Conservation (phyloP, 2,797 vertebrate genomes). For the Coracias cyanogaster region DNA sequence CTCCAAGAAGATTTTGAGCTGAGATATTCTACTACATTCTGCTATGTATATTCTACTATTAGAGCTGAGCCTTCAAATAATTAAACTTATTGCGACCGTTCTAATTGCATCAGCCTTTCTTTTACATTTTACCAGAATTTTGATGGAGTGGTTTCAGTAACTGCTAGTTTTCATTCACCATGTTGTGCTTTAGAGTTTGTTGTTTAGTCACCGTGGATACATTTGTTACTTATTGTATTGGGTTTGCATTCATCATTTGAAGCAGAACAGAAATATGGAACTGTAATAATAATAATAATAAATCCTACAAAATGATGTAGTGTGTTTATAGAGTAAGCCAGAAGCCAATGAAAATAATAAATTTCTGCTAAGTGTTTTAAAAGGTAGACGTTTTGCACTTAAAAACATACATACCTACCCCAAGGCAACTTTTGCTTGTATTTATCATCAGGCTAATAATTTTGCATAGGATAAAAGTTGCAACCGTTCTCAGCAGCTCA, state of each 20-base stretch:
- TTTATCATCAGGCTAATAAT: slow-evolving; percentile 49
- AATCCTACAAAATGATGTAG: not conserved
- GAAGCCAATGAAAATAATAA: slow-evolving; percentile 50
- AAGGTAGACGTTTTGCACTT: slow-evolving; percentile 28
- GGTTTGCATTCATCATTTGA: slow-evolving; percentile 55
- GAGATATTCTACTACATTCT: not conserved
- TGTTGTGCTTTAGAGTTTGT: slow-evolving; percentile 60
- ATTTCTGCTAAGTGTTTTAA: slow-evolving; percentile 15
- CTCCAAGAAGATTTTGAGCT: not conserved
- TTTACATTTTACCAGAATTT: slow-evolving; percentile 47
- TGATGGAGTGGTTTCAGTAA: slow-evolving; percentile 45
- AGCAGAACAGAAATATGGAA: slow-evolving; percentile 42
- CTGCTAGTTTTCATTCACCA: slow-evolving; percentile 45
- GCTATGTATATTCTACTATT: not conserved
- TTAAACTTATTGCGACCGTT: slow-evolving; percentile 12
- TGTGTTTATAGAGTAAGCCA: not conserved
- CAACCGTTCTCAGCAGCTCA: not conserved
- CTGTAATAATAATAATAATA: not conserved
- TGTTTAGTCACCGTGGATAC: slow-evolving; percentile 68
- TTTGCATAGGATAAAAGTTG: slow-evolving; percentile 13
- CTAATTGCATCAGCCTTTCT: slow-evolving; percentile 32
- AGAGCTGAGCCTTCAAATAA: not conserved
- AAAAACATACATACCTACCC: not conserved
- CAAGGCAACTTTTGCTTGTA: not conserved
- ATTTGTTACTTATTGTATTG: slow-evolving; percentile 63